A percentile compares a stretch with the other conserved stretches of the same genome.
These are phyloP conservation scores for Apoderus coryli DNA, from an alignment of 2,888 invertebrate genomes.

Conservation along the genomic window DNA sequence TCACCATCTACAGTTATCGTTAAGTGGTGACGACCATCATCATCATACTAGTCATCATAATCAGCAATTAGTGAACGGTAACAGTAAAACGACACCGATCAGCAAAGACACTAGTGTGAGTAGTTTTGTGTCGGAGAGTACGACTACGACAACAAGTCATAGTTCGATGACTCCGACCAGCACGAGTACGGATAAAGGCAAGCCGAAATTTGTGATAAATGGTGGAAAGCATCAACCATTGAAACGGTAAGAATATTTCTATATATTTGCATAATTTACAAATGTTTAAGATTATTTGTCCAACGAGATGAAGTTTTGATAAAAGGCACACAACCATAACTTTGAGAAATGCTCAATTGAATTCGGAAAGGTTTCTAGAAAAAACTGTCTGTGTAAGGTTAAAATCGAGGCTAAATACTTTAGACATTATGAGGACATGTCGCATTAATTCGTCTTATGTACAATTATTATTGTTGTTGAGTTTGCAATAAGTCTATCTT, in stretches of 20 bases:
- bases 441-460: no score
- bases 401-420: no score
- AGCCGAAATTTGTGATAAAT: slow-evolving; percentile 52
- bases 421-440: no score
- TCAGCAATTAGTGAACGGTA: no score
- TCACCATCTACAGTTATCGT: slow-evolving; percentile 26
- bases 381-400: no score
- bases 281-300: not conserved
- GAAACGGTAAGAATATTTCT: slow-evolving; percentile 43
- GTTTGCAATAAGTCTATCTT: no score
- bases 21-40: slow-evolving; percentile 11
- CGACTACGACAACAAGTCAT: slow-evolving; percentile 37
- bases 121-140: slow-evolving; percentile 53
- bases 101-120: slow-evolving; percentile 56
- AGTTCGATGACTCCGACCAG: slow-evolving; percentile 45
- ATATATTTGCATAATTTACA: no score
- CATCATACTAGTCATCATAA: no score
- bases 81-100: slow-evolving; percentile 27
- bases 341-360: no score
- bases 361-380: no score
- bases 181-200: slow-evolving; percentile 43
- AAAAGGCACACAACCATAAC: no score
- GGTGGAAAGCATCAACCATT: slow-evolving; percentile 56
- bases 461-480: no score
- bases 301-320: not conserved